Evolutionary conservation across 2,797 vertebrate genomes (phyloP).

Genomic region (Mergus octosetaceus): DNA sequence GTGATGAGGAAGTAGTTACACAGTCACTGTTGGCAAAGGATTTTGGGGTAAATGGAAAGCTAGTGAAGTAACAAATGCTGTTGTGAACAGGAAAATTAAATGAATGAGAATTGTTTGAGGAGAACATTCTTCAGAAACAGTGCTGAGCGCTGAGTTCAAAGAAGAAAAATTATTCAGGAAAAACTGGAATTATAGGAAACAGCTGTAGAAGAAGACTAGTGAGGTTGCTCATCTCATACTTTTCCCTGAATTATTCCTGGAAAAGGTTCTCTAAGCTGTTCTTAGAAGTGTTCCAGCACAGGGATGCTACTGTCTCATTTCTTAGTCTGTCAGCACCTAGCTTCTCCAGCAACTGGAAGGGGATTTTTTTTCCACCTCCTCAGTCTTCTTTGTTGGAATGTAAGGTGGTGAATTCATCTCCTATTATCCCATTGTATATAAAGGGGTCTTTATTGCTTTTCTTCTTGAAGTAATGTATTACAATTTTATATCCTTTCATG

Average conservation of each 20-base stretch:
- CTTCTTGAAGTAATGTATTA: background rate
- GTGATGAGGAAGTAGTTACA: background rate
- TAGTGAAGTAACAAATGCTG: background rate
- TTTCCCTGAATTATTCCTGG: background rate
- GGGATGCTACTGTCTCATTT: background rate
- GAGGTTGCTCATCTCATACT: background rate
- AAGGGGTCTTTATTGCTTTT: background rate
- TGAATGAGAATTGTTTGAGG: background rate
- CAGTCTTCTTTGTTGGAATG: background rate
- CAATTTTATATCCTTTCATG: background rate
- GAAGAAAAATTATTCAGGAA: background rate
- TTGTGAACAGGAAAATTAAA: background rate
- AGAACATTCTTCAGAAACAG: background rate
- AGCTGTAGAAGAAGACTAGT: background rate
- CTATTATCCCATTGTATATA: background rate
- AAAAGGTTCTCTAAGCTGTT: background rate
- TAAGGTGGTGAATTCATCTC: background rate
- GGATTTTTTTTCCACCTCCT: background rate
- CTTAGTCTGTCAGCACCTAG: background rate
- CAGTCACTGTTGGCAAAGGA: background rate
- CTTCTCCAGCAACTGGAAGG: background rate
- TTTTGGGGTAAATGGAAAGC: background rate
- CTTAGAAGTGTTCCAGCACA: background rate
- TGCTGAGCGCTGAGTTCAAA: background rate
- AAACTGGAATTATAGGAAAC: background rate